Evolutionary conservation across 2,113 vertebrate species (phyloP).

Genomic region (Ptilonorhynchus violaceus): DNA sequence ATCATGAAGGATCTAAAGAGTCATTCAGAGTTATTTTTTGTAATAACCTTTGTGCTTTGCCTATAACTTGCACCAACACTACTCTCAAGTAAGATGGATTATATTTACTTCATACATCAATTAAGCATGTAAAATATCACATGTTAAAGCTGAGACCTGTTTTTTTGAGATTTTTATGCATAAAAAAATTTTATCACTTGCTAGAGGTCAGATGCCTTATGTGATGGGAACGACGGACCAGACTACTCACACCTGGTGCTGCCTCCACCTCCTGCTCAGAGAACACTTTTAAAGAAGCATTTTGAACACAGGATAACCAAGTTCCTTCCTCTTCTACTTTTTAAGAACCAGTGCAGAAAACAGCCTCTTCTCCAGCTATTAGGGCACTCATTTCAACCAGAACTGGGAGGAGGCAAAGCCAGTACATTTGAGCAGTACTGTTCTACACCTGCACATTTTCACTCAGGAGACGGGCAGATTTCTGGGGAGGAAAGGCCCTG

Average conservation of each 20-base stretch:
- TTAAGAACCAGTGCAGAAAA: neutral
- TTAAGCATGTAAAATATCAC: neutral
- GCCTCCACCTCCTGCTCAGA: neutral
- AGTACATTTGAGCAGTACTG: neutral
- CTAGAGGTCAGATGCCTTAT: neutral
- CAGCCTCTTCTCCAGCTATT: neutral
- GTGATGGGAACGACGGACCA: neutral
- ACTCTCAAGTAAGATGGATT: neutral
- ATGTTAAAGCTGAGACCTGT: neutral
- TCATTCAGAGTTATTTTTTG: neutral
- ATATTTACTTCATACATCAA: neutral
- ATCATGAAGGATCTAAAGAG: neutral
- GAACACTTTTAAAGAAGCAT: accelerated
- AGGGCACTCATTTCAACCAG: neutral
- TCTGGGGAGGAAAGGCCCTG: neutral
- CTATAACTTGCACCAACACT: neutral
- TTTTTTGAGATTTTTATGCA: neutral
- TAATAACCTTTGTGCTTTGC: neutral
- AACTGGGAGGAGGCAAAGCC: neutral
- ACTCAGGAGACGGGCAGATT: neutral
- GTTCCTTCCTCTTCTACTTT: neutral
- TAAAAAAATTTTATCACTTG: neutral
- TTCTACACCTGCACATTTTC: too few species aligned
- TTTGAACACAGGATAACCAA: too few species aligned
- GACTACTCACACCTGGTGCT: accelerated